Conservation (phyloP, 2,113 vertebrate genomes). For the Tragelaphus imberbis region DNA sequence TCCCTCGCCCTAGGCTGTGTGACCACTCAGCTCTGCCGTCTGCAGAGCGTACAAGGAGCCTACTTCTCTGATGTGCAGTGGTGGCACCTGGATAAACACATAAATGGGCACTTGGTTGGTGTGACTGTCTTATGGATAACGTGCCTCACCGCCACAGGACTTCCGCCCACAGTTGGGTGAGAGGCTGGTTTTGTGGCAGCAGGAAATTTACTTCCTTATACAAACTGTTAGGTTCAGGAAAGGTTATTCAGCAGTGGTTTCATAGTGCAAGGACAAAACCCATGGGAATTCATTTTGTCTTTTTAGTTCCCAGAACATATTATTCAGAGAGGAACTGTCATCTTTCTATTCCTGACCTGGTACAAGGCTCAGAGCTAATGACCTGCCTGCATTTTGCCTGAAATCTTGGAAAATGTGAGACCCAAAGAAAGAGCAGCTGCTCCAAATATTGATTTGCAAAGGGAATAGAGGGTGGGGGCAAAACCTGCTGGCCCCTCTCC, state of each 20-base stretch:
- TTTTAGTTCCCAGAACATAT: slow-evolving; percentile 44
- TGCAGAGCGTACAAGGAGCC: neutral
- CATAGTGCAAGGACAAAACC: neutral
- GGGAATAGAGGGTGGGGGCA: neutral
- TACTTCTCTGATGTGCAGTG: neutral
- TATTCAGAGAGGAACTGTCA: slow-evolving; percentile 17
- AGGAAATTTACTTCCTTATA: slow-evolving; percentile 21
- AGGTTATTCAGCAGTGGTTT: neutral
- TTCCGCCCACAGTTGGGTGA: neutral
- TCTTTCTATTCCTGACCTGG: slow-evolving; percentile 12
- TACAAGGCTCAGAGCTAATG: neutral
- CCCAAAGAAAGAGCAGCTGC: neutral
- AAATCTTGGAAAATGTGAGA: slow-evolving; percentile 19
- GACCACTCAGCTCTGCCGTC: neutral
- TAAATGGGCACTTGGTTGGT: neutral
- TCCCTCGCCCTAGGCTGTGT: fast-evolving
- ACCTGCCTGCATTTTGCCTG: neutral
- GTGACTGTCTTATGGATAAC: neutral
- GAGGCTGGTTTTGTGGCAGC: neutral
- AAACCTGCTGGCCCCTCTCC: neutral
- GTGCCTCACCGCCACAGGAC: neutral
- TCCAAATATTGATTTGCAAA: neutral
- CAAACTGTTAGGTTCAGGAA: slow-evolving; percentile 18
- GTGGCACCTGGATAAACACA: neutral
- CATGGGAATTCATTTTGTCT: slow-evolving; percentile 17